Evolutionary conservation across 2,797 vertebrate genomes (phyloP).

Genomic region (Champsocephalus gunnari): DNA sequence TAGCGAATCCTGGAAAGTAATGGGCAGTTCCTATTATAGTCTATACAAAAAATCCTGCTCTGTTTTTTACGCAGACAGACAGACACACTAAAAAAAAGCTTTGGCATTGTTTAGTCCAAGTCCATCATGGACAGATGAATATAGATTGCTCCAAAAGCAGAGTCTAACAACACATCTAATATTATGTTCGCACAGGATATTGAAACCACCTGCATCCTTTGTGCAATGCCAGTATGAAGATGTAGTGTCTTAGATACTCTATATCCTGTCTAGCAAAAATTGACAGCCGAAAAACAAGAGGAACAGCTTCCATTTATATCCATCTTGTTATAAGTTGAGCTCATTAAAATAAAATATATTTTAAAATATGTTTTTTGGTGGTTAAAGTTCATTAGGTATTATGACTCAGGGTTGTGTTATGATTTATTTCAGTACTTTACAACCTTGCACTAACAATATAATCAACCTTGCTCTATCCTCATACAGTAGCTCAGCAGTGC

Average conservation of each 20-base stretch:
- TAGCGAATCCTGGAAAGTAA: constrained; percentile 23
- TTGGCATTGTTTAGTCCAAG: neutral
- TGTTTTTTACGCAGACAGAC: neutral
- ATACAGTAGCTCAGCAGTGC: constrained; percentile 45
- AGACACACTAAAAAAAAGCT: neutral
- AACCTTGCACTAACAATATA: constrained; percentile 40
- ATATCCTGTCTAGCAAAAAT: neutral
- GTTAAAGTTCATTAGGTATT: neutral
- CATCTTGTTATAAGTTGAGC: neutral
- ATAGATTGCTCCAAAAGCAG: constrained; percentile 16
- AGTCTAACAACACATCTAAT: constrained; percentile 3
- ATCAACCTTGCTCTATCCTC: constrained; percentile 59
- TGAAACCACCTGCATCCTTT: constrained; percentile 12
- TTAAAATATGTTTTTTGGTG: neutral
- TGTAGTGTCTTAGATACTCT: neutral
- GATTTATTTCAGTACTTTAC: constrained; percentile 39
- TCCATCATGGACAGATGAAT: constrained; percentile 4
- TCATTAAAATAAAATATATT: too few species aligned
- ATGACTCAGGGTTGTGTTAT: constrained; percentile 16
- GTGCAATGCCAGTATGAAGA: neutral
- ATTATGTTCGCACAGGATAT: constrained; percentile 1
- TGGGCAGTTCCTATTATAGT: constrained; percentile 20
- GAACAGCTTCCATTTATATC: neutral
- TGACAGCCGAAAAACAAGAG: neutral
- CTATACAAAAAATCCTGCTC: neutral